Conservation (phyloP, 2,113 vertebrate species). For the Melanocharis versteri region DNA sequence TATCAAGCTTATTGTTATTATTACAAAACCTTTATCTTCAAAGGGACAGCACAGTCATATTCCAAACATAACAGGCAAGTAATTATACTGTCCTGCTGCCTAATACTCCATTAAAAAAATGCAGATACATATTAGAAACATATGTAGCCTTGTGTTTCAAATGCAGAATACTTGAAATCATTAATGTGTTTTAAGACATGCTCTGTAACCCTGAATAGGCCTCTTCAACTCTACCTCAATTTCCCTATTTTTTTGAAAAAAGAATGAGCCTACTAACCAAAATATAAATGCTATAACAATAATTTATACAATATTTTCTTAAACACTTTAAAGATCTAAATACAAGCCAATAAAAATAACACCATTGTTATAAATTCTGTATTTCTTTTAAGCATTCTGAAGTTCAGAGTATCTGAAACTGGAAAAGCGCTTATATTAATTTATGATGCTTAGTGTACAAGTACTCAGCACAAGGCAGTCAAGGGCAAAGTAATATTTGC, state of each 20-base stretch:
- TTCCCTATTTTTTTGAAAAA: neutral
- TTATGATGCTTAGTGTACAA: neutral
- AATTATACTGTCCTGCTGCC: neutral
- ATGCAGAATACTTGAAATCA: neutral
- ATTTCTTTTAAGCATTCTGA: neutral
- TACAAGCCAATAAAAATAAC: neutral
- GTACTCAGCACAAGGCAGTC: neutral
- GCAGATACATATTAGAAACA: neutral
- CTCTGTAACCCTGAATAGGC: neutral
- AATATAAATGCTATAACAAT: neutral
- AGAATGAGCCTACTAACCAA: neutral
- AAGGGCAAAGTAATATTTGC: conserved; percentile 18
- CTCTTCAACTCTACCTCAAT: neutral
- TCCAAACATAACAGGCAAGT: neutral
- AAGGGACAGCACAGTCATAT: neutral
- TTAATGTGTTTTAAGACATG: neutral
- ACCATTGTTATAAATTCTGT: neutral
- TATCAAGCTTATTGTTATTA: neutral
- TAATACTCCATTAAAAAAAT: neutral
- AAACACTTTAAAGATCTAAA: neutral
- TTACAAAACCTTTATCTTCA: neutral
- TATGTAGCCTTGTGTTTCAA: neutral
- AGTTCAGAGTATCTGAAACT: neutral
- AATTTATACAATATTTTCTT: neutral
- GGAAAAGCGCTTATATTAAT: neutral